Evolutionary conservation across 2,797 vertebrate species (phyloP), one percentile per base, ranked within the genome.

Genomic region (Chlorospingus flavigularis): DNA sequence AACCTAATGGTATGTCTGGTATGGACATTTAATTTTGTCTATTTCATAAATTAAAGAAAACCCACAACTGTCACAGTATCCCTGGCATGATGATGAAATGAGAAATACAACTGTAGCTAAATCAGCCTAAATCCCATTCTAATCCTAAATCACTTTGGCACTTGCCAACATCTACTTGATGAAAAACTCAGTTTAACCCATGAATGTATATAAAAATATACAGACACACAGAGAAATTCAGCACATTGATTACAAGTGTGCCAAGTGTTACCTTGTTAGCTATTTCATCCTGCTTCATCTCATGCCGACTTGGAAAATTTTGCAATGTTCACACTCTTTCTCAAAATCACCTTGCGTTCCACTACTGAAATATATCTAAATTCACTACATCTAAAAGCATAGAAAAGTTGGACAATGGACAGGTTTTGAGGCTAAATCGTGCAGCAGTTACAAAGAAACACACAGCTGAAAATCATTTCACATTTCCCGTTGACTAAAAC

Each of bases 1-100:
- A 96, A 97, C 96, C 96, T 98, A 98, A 97, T 57, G 87, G 95
- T 94, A 82, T 95, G 97, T 98, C 98, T 98, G 98, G 96, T 98
- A 98, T 98, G 98, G 97, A 96, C 97, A 98, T 98, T 98, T 96
- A 93, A 90, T 95, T 97, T 92, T 95, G 55, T 87, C 76, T 86
- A 96, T 95, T 96, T 96, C 72, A 74, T 97, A 88, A 97, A 97
- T 96, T 95, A 97, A 97, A 86, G 87, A 92, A 87, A 86, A 18
- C 8, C 14, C 87, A 73, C 63, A 75, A 92, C 92, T 95, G 96
- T 98, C 98, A 71, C 48, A 90, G 43, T 86, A 97, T 93, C 65
- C 93, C 90, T 94, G 95, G 65, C 95, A 97, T 87, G 95, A 95
- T 84, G 95, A 95, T 88, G 94, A 97, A 97, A 86, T 74, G 67